Conservation (phyloP, 1,140 invertebrate species). For the Halesus radiatus region DNA sequence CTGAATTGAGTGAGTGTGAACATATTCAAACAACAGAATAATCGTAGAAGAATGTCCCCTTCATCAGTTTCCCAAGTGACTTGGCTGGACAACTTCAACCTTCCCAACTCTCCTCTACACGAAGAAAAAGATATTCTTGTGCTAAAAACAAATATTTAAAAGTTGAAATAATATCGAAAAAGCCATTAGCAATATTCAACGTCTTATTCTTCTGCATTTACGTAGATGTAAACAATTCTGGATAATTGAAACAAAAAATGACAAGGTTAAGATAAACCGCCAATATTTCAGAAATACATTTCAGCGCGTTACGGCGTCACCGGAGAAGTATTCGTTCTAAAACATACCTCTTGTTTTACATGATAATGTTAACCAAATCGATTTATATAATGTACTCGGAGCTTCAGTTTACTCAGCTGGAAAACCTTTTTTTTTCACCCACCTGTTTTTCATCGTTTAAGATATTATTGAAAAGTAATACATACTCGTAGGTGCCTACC, state of each 20-base stretch:
- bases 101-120: no score
- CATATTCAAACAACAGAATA: no score
- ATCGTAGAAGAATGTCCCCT: no score
- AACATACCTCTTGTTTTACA: constrained; percentile 10
- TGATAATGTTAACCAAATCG: constrained; percentile 18
- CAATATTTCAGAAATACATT: background rate
- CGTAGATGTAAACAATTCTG: background rate
- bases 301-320: background rate
- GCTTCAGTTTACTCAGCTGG: constrained; percentile 12
- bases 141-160: no score
- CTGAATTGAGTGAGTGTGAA: no score
- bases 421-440: no score
- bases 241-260: background rate
- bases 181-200: background rate
- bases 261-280: constrained; percentile 1
- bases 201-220: background rate
- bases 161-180: background rate
- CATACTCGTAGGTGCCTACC: background rate
- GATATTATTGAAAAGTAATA: background rate
- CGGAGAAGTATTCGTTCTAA: background rate
- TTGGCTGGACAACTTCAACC: no score
- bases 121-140: no score
- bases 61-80: no score
- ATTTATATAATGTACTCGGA: constrained; percentile 28
- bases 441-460: background rate